Conservation (phyloP, 2,797 vertebrate genomes). For the Scleropages formosus region DNA sequence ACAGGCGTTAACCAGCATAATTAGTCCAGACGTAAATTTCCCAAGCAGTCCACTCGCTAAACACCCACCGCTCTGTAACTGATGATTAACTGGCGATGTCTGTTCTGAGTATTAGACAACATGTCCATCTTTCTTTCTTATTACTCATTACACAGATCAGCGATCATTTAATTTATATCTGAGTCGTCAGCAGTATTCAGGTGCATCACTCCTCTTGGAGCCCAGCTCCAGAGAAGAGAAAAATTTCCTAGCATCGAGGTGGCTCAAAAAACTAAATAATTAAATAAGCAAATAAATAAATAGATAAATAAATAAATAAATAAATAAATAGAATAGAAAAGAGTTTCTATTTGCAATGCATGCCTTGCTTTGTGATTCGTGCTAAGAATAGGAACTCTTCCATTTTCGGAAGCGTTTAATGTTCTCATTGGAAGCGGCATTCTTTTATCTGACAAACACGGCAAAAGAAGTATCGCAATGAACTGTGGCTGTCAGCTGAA, state of each 20-base stretch:
- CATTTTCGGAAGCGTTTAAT: not conserved
- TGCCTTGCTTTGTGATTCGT: too few species aligned
- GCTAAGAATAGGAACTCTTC: not conserved
- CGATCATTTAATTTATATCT: not conserved
- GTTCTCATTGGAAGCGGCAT: not conserved
- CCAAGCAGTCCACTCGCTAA: not conserved
- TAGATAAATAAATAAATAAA: not conserved
- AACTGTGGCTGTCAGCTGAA: not conserved
- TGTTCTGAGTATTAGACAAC: not conserved
- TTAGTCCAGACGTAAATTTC: not conserved
- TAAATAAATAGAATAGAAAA: not conserved
- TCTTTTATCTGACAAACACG: not conserved
- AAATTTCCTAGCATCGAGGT: not conserved
- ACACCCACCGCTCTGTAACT: not conserved
- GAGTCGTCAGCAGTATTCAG: not conserved
- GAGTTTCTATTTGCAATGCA: not conserved
- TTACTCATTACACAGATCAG: not conserved
- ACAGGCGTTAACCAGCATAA: not conserved
- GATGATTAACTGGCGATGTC: not conserved
- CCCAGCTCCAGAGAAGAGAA: not conserved
- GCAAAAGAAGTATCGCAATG: not conserved
- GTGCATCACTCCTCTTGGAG: not conserved
- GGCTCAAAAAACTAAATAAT: not conserved
- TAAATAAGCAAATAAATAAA: too few species aligned
- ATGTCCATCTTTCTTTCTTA: not conserved